Base-by-base conservation (phyloP, 1,140 invertebrate species). In the Trichomalopsis sarcophagae region DNA sequence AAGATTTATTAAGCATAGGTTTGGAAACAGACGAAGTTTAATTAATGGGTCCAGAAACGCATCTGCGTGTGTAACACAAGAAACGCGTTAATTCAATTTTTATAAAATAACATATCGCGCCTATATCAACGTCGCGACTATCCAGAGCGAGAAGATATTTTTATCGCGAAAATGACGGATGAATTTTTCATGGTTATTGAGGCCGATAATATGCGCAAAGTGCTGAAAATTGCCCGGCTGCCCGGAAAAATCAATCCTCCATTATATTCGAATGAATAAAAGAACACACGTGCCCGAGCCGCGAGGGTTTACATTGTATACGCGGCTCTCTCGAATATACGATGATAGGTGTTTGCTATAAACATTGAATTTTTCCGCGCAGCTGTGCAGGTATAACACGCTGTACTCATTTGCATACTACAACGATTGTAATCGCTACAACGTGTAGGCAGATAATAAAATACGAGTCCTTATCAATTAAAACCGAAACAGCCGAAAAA, bases 1-100 rank as follows among this genome's bases (percentile, higher is more conserved):
- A 55, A 81, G 78, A 76, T 81, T 81, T 85, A 81, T 85, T 50
- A 76, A 84, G 71, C 36, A 14, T 69, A 44, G 14, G 21, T 30
- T 55, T 10, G 4, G 5, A 68, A 74, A 74, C 36, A 50, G 2
- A 27, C n/a, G 13, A 68, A 66, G 17, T n/a, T 44, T 23, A 33
- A 79, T 79, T 79, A 79, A 55, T 55, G 33, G 1, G 27, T 1
- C 27, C 27, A 27, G 27, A 27, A 27, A 27, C 27, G 27, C 27
- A 27, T 27, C 27, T 27, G 27, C 27, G 9, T 50, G 47, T 14
- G 11, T 10, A 50, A 50, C 2, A 50, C 27, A 50, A 10, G 47
- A 50, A 10, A 50, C 2, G 10, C 5, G 6, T 10, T 50, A 2
- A 50, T 50, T 50, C 6, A 9, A 40, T 40, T 40, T 40, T 40